Evolutionary conservation across 2,113 vertebrate species (phyloP), one percentile per base, ranked within the genome.

Genomic region (Engystomops pustulosus): DNA sequence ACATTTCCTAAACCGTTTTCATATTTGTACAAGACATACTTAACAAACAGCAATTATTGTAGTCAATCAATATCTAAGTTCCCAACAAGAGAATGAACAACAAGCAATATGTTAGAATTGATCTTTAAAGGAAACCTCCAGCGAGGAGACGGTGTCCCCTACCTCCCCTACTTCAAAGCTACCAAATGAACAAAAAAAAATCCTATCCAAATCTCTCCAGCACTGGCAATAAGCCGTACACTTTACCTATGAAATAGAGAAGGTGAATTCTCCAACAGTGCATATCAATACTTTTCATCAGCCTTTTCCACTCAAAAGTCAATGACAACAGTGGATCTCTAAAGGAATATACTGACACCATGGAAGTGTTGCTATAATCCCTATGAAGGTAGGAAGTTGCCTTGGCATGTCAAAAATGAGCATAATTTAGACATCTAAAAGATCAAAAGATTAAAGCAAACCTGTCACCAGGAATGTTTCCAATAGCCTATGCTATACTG

Each of bases 21-120:
- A 67, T 67, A 67, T 67, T 67, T 67, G 62, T 67, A 18, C 62
- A 67, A 34, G 62, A 36, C 30, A 32, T 30, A 8, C 27, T 67
- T 67, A 67, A 36, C 62, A 67, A 67, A 25, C 62, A 67, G 62
- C 15, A 30, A 20, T 67, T 67, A 67, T 67, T 67, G 17, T 32
- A 67, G 62, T 5, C 62, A 36, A 67, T 67, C 62, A 36, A 67
- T 67, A 67, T 20, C 20, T 67, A 67, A 67, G 62, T 67, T 67
- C 62, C 62, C 32, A 36, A 18, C 30, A 67, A 67, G 62, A 36
- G 32, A 67, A 67, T 36, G 15, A 67, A 34, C 27, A 67, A 36
- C 62, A 67, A 67, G 30, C 60, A 65, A 65, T 30, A 62, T 34
- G 30, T 65, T 32, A 12, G 27, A 32, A 67, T 67, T 65, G 60